Base-by-base conservation (phyloP, 1,140 invertebrate genomes). In the Zaprionus kolodkinae region DNA sequence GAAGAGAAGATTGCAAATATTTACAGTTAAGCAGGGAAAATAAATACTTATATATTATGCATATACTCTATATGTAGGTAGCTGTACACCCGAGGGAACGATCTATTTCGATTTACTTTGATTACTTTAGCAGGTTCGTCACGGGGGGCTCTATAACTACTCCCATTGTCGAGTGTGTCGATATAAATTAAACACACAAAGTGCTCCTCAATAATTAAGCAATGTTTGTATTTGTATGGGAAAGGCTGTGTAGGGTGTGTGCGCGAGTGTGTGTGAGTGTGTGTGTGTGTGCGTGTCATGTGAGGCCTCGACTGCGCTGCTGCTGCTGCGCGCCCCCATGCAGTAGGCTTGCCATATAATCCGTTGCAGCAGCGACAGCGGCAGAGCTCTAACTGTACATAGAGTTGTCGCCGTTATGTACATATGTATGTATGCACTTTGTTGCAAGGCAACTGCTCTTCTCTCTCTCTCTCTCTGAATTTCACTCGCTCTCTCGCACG, bases 51-150 rank as follows among this genome's bases (percentile, higher is more conserved):
- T n/a, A 36, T 30, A 59, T 59, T 21, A 21, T 21, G 21, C 21
- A 21, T 27, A 35, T 54, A 70, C 71, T 43, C n/a, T 45, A 15
- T 15, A 45, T 45, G 40, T 48, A 43, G 40, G 40, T 48, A 43
- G 40, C 62, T 72, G 63, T 76, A 35, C 30, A 12, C 73, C 69
- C 77, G 68, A 48, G 62, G 73, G 64, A 67, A 66, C 74, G 72
- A 79, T 79, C 77, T 77, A 79, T 79, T 76, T 77, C 71, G 64
- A 77, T 87, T 87, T 71, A 75, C 79, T 69, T 82, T 86, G 79
- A 82, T 88, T 88, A 84, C 70, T 77, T 72, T 48, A 55, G 67
- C 79, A 72, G 62, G 56, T 63, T 76, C 64, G 63, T 69, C 52
- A 60, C 62, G 40, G 71, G 43, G 61, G 30, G 52, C 36, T 50